Evolutionary conservation across 92 coral and sea anemone species (phyloP), one percentile per base, ranked within the genome.

Genomic region (Zoanthus solanderi): DNA sequence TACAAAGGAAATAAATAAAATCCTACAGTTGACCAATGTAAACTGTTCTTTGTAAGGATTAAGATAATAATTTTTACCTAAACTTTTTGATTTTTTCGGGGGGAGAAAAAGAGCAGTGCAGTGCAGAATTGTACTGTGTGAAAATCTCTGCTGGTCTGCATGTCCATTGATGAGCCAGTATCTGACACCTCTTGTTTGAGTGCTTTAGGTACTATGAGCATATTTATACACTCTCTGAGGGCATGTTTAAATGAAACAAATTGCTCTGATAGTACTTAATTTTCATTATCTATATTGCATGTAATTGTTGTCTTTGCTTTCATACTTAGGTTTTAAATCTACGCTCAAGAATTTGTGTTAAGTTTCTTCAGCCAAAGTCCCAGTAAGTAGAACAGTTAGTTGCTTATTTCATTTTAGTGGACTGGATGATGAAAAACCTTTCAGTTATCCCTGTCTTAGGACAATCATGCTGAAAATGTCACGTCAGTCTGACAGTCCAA

Each of bases 181-280:
- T 93, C 95, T 94, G 98, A 94, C 98, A 94, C 98, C 98, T 94
- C 98, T 94, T 94, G 98, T 94, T 48, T 89, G 98, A 94, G 98
- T 94, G 96, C 94, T 74, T 47, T 0, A 2, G 42, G 92, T 87
- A 91, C 98, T 9, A 34, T 94, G 98, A 94, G 93, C 98, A 90
- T 65, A 88, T 81, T 28, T 30, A 65, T 81, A 81, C 85, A 45
- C 23, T 34, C 75, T 81, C 85, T 81, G 85, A 81, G 74, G 85
- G 6, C 85, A 81, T 50, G 54, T 45, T 50, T 50, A 37, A 37
- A 37, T 37, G 56, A 50, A 7, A 50, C 0, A 50, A 50, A 6
- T 6, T 50, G 9, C 10, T 30, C 12, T 3, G 7, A 18, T 12
- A 5, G 2, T 9, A 17, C 12, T 7, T 48, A 7, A 15, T n/a